Evolutionary conservation across 2,888 invertebrate genomes (phyloP), one percentile per base, ranked within the genome.

Genomic region (Stomorhina lunata): DNA sequence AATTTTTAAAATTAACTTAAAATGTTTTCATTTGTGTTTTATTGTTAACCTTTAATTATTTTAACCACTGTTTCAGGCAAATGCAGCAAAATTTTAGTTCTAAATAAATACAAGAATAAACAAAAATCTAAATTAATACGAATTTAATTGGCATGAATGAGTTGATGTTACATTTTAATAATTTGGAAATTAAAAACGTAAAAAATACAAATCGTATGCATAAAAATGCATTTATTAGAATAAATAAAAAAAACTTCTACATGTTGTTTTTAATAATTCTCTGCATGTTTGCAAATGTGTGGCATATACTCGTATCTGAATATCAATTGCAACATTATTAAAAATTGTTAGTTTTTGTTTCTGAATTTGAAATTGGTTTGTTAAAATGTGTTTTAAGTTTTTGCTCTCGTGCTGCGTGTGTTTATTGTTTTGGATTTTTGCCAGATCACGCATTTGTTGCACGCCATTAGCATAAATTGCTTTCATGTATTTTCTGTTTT

Each of bases 381-480:
- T 50, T 29, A n/a, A 20, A 10, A 15, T 48, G 17, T 32, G 27
- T 12, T 57, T 61, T 32, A 12, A 59, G 65, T 68, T 29, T 37
- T 66, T 75, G 66, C 53, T 72, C 77, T 68, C 53, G 55, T 77
- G 77, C 61, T 72, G 78, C 61, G 57, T 76, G 63, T 65, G 55
- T 53, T 69, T 75, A 77, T 68, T 45, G 53, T 72, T 82, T 82
- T 79, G 82, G 82, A 79, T 71, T 76, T 71, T 79, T 82, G 82
- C 82, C 82, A 82, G 71, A 79, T 45, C 82, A 79, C 82, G 82
- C 82, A 82, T 82, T 82, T 82, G 79, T 82, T 82, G 79, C 82
- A 79, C 75, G 82, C 53, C 79, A 82, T 82, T 82, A 82, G 79
- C 79, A 79, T 79, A 82, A 82, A 66, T 75, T 79, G 69, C 48